Base-by-base conservation (phyloP, 2,888 invertebrate genomes). In the Camponotus fellah region DNA sequence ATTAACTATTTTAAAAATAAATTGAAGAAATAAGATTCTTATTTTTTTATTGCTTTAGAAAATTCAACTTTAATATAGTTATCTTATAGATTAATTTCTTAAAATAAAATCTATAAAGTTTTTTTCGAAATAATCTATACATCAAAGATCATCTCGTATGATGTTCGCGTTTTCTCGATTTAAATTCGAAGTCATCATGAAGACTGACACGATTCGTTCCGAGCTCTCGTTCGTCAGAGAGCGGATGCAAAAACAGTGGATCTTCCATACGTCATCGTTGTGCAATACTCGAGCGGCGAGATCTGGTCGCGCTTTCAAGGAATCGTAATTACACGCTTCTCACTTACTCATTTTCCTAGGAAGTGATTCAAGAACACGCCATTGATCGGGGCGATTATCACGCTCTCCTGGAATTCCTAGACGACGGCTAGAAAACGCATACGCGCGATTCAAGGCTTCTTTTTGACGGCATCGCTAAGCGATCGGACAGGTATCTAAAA, bases 241-340 rank as follows among this genome's bases (percentile, higher is more conserved):
- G n/a, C 64, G 62, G 26, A 74, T 74, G 40, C n/a, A 64, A 81
- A 58, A 79, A 43, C 40, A 12, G 21, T 12, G 26, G 40, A 34
- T 46, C 37, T 21, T 79, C 26, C 26, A 64, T 43, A 69, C 71
- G 49, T 82, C 75, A 85, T 32, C 65, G 58, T 85, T 84, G 64
- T 64, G 77, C 74, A 87, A 85, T 62, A 74, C 58, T 40, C 65
- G 69, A 26, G 68, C 46, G 26, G n/a, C 14, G 40, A 60, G 60
- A 64, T 65, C 46, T 40, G 46, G 34, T 43, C 56, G 21, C 75
- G 62, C 77, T 71, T 84, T 75, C 85, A 65, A 62, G 79, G 81
- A 88, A 89, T 83, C 83, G 72, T 65, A 88, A 88, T 89, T 89
- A 75, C 83, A 83, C 74, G 65, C 65, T 80, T 46, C 53, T 76